phyloP scores from a whole-genome alignment of 2,113 vertebrate species.

The Gavia stellata region DNA sequence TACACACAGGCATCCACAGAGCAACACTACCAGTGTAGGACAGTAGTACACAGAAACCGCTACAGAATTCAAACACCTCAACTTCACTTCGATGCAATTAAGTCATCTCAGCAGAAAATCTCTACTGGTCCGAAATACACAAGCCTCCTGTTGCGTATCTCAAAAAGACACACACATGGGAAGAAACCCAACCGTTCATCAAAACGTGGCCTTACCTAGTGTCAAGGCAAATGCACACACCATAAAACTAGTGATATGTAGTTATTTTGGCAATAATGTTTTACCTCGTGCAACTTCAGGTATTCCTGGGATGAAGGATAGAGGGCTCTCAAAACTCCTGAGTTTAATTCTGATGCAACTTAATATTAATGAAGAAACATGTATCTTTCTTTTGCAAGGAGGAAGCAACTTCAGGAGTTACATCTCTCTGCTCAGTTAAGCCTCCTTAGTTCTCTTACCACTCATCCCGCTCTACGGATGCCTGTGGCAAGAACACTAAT shows the following conservation, averaged over 20 bases:
- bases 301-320: not conserved
- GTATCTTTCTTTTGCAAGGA: not conserved
- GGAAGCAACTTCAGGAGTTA: not conserved
- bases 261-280: not conserved
- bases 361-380: not conserved
- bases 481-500: not conserved
- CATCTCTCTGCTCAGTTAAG: not conserved
- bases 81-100: not conserved
- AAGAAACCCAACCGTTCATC: not conserved
- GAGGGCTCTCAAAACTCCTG: not conserved
- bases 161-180: not conserved
- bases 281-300: not conserved
- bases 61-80: not conserved
- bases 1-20: not conserved
- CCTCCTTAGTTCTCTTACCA: not conserved
- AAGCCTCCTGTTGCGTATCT: not conserved
- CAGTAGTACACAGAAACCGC: not conserved
- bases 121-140: not conserved
- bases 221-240: not conserved
- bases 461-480: not conserved
- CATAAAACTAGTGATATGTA: not conserved
- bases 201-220: not conserved
- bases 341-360: not conserved
- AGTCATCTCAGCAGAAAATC: not conserved
- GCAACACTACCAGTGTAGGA: not conserved